phyloP scores from a whole-genome alignment of 2,888 invertebrate genomes.

The Acleris emargana region DNA sequence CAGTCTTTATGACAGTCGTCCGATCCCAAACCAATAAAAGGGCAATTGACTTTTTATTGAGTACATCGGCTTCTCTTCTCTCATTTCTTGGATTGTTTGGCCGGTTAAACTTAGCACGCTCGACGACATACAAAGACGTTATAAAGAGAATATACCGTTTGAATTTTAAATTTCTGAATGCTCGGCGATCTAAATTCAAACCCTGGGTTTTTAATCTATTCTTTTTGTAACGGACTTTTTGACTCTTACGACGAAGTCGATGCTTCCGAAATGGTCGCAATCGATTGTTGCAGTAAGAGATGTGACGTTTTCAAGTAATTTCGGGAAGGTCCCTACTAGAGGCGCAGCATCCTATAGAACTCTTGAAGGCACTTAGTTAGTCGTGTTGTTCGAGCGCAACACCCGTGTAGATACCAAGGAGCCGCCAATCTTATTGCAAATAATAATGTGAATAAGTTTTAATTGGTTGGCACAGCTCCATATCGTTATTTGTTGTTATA shows the following conservation, averaged over 20 bases:
- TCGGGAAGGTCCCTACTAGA: too few relatives aligned
- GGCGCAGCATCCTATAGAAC: too few relatives aligned
- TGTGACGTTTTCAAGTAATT: too few relatives aligned
- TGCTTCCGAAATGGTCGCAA: not conserved
- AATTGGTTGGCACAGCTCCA: constrained; percentile 1
- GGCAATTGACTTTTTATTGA: constrained; percentile 1
- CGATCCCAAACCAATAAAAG: constrained; percentile 1
- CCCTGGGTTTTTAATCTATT: not conserved
- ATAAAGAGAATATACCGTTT: too few relatives aligned
- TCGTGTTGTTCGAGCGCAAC: constrained; percentile 12
- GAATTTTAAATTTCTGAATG: too few relatives aligned
- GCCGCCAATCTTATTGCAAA: constrained; percentile 25
- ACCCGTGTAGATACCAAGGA: constrained; percentile 12
- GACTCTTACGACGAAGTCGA: not conserved
- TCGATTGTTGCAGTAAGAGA: not conserved
- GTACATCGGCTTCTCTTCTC: not conserved
- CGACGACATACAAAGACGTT: not conserved
- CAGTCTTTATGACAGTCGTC: not conserved
- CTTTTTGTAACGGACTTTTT: not conserved
- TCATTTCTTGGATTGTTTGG: not conserved
- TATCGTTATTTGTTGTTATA: constrained; percentile 16
- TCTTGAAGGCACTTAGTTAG: too few relatives aligned
- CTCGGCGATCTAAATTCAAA: too few relatives aligned
- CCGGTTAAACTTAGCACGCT: not conserved
- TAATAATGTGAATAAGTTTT: constrained; percentile 4